A percentile compares a stretch with the other conserved stretches of the same genome.
phyloP scores from a whole-genome alignment of 30 jellyfish, hydroid and myxozoan genomes.

The Pelagia noctiluca region DNA sequence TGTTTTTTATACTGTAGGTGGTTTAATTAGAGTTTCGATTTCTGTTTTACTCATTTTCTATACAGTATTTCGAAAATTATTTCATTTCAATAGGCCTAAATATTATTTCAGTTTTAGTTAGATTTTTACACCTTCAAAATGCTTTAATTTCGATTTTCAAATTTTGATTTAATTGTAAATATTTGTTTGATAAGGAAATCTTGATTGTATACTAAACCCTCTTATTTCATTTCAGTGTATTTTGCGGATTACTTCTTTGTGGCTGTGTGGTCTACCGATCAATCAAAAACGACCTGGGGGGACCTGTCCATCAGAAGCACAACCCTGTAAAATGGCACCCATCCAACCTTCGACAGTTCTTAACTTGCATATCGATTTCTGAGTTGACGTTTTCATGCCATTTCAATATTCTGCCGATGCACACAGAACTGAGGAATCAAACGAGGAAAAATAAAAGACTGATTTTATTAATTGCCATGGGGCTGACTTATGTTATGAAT shows the following conservation, averaged over 20 bases:
- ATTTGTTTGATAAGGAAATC: too few species aligned
- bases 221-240: constrained; percentile 62
- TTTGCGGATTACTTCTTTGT: constrained; percentile 87
- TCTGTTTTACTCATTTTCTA: too few species aligned
- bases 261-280: constrained; percentile 92
- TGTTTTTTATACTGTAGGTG: too few species aligned
- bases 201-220: not conserved
- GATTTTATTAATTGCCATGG: constrained; percentile 87
- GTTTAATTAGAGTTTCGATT: too few species aligned
- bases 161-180: too few species aligned
- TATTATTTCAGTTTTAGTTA: too few species aligned
- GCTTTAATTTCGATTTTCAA: too few species aligned
- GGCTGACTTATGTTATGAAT: constrained; percentile 79
- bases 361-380: constrained; percentile 85
- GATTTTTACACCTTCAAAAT: too few species aligned
- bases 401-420: constrained; percentile 95
- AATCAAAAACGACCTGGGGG: constrained; percentile 71
- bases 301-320: constrained; percentile 51
- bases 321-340: constrained; percentile 94
- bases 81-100: too few species aligned
- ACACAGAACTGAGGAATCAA: constrained; percentile 88
- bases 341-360: constrained; percentile 59
- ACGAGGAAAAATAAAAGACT: constrained; percentile 87
- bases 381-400: constrained; percentile 95
- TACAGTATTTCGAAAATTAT: too few species aligned